Evolutionary conservation across 1,140 invertebrate species (phyloP).

Genomic region (Chymomyza costata): DNA sequence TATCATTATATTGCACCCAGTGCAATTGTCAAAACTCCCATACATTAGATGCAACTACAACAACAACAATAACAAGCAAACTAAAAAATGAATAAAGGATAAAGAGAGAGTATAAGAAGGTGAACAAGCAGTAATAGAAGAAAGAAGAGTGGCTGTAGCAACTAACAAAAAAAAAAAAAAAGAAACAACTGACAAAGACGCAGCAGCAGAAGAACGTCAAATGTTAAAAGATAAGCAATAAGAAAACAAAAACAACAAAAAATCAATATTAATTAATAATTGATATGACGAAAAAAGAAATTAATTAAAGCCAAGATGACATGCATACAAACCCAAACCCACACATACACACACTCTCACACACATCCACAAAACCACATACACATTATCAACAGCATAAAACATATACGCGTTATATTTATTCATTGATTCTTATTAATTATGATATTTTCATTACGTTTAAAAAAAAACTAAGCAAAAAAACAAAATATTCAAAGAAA

Average conservation of each 20-base stretch:
- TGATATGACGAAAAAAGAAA: not conserved
- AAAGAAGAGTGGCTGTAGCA: conserved; percentile 8
- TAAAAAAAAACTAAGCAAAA: conserved; percentile 19
- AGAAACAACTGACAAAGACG: conserved; percentile 5
- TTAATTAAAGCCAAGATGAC: conserved; percentile 8
- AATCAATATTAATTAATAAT: conserved; percentile 4
- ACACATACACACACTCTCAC: conserved; percentile 1
- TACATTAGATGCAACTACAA: conserved; percentile 82
- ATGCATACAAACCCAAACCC: too few relatives aligned
- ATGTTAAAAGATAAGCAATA: conserved; percentile 63
- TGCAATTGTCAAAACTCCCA: conserved; percentile 93
- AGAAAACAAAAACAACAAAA: conserved; percentile 24
- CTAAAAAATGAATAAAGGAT: conserved; percentile 12
- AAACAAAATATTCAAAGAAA: conserved; percentile 30
- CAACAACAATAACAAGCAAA: conserved; percentile 32
- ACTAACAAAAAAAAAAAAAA: not conserved
- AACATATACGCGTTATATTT: conserved; percentile 51
- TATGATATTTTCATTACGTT: conserved; percentile 66
- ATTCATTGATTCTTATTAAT: conserved; percentile 73
- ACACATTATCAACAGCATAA: not conserved
- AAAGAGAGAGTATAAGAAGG: conserved; percentile 5
- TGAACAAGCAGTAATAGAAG: conserved; percentile 10
- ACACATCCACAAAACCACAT: too few relatives aligned
- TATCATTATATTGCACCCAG: conserved; percentile 94
- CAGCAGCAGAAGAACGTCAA: conserved; percentile 36